phyloP scores from a whole-genome alignment of 2,113 vertebrate species.

The Ammodytes dubius region DNA sequence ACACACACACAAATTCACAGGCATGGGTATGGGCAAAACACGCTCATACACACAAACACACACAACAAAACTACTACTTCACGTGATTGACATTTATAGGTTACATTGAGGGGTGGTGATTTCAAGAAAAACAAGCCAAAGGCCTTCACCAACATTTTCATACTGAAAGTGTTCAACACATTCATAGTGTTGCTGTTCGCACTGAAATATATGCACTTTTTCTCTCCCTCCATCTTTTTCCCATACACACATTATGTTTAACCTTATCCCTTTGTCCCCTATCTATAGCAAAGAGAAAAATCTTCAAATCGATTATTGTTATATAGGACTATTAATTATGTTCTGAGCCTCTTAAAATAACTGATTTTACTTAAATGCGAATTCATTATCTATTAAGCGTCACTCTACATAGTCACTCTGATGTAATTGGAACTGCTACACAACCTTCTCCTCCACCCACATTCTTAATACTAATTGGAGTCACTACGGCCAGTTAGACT shows the following conservation, averaged over 20 bases:
- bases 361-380: not conserved
- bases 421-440: slow-evolving; percentile 22
- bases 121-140: not conserved
- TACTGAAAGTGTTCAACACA: not conserved
- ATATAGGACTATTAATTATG: not conserved
- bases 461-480: slow-evolving; percentile 9
- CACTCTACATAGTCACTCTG: not conserved
- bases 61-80: not conserved
- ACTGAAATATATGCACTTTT: not conserved
- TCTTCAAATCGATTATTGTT: slow-evolving; percentile 7
- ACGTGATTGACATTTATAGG: slow-evolving; percentile 32
- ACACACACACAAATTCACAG: not conserved
- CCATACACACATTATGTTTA: not conserved
- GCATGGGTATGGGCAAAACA: not conserved
- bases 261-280: not conserved
- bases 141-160: not conserved
- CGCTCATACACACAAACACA: slow-evolving; percentile 4
- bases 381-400: slow-evolving; percentile 9
- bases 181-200: slow-evolving; percentile 3
- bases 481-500: slow-evolving; percentile 25
- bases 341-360: not conserved
- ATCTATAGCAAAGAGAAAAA: slow-evolving; percentile 1
- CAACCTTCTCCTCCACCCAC: not conserved
- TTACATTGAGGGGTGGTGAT: slow-evolving; percentile 8
- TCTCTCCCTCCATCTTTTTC: not conserved